Evolutionary conservation across 2,113 vertebrate genomes (phyloP).

Genomic region (Myrmecophaga tridactyla): DNA sequence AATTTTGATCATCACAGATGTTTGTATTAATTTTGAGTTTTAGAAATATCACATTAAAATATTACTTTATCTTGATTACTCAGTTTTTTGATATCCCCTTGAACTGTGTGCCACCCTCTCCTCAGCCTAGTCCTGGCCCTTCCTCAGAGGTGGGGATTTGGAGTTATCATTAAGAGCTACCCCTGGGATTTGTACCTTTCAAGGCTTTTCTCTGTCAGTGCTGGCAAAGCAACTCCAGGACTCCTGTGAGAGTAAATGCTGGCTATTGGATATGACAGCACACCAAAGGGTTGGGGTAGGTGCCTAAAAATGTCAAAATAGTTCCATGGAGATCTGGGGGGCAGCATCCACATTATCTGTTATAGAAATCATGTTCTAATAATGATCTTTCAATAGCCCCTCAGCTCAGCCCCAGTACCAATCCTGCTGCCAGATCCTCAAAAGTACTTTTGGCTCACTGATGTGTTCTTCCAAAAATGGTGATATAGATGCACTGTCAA

Average conservation of each 20-base stretch:
- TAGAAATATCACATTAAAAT: not conserved
- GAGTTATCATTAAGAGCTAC: too few species aligned
- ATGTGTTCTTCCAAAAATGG: not conserved
- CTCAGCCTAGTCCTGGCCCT: not conserved
- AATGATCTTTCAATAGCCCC: not conserved
- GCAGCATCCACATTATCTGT: not conserved
- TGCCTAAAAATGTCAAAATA: not conserved
- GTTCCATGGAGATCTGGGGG: not conserved
- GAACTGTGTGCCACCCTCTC: not conserved
- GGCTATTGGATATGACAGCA: not conserved
- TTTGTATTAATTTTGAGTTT: not conserved
- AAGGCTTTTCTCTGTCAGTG: not conserved
- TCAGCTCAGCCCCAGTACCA: not conserved
- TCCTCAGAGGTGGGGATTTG: accelerated
- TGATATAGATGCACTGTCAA: not conserved
- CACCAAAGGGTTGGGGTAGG: not conserved
- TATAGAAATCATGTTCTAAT: not conserved
- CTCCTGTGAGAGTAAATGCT: not conserved
- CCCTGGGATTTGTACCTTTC: accelerated
- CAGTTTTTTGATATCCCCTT: not conserved
- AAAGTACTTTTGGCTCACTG: not conserved
- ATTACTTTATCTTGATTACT: not conserved
- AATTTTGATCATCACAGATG: not conserved
- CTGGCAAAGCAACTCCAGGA: not conserved
- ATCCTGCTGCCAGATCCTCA: not conserved